Base-by-base conservation (phyloP, 2,797 vertebrate genomes). In the Margarornis squamiger region DNA sequence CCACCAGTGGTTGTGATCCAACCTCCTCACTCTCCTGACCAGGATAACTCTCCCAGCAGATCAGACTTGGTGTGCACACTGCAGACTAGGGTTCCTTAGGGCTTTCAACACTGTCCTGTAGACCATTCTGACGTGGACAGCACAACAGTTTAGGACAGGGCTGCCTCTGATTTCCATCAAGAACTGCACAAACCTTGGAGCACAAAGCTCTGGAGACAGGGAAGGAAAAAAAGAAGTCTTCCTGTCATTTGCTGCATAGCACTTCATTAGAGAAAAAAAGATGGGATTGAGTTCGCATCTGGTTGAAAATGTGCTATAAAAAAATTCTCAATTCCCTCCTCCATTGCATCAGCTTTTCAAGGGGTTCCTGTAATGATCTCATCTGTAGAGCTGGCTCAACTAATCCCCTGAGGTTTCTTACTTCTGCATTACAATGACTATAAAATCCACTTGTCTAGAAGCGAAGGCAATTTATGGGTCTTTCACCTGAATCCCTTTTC, bases 371-470 rank as follows among this genome's bases (percentile, higher is more conserved):
- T 45, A 91, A 86, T 65, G 86, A 88, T 67, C 63, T 94, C 82
- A 92, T 79, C 72, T 73, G 59, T 27, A 66, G 59, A 94, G 75
- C 55, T 55, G 71, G 55, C 74, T 94, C 76, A 92, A 79, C 84
- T 62, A 92, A 90, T 70, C 78, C 85, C 92, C 34, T n/a, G 27
- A 88, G 82, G 24, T 73, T 78, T 79, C 72, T 73, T 65, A 61
- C 30, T 91, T 55, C 75, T 77, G 51, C 77, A 92, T 70, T 86
- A 88, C 67, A 90, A 51, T 76, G 59, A 62, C 63, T 76, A 41
- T 14, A 82, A 92, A 95, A 94, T 91, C 45, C 55, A 66, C 48
- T 76, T 46, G 46, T 91, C 87, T 79, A 68, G 39, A 91, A 87
- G n/a, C 9, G 17, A 87, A 95, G 58, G 46, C 55, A 73, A 70